phyloP scores from a whole-genome alignment of 2,888 invertebrate genomes.

The Allolobophora icterica region DNA sequence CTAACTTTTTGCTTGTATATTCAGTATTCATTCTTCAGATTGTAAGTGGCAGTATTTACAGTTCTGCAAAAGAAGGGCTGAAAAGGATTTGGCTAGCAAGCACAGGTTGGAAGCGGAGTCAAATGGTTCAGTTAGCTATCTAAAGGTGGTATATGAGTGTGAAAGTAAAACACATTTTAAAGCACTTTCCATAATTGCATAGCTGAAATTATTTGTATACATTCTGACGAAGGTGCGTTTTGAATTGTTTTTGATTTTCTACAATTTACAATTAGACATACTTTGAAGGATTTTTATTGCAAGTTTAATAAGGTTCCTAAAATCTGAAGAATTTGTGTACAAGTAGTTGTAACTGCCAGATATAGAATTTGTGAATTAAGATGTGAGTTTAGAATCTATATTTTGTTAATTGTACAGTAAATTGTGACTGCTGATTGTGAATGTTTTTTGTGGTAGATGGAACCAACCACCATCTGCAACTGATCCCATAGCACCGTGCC shows the following conservation, averaged over 20 bases:
- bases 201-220: not conserved
- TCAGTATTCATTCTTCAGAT: not conserved
- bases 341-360: not conserved
- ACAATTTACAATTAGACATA: not conserved
- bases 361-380: not conserved
- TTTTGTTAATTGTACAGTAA: not conserved
- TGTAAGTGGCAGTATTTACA: not conserved
- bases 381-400: not conserved
- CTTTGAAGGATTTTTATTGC: not conserved
- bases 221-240: not conserved
- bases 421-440: not conserved
- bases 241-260: not conserved
- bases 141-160: not conserved
- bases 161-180: not conserved
- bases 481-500: constrained; percentile 53
- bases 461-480: constrained; percentile 31
- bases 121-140: no score
- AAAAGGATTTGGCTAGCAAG: not conserved
- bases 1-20: not conserved
- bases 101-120: not conserved
- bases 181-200: not conserved
- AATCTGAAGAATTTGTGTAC: not conserved
- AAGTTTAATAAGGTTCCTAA: not conserved
- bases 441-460: constrained; percentile 38
- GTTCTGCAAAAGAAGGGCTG: not conserved